These are phyloP conservation scores for Chaetura pelagica DNA, from an alignment of 2,113 vertebrate genomes.

Conservation along the genomic window DNA sequence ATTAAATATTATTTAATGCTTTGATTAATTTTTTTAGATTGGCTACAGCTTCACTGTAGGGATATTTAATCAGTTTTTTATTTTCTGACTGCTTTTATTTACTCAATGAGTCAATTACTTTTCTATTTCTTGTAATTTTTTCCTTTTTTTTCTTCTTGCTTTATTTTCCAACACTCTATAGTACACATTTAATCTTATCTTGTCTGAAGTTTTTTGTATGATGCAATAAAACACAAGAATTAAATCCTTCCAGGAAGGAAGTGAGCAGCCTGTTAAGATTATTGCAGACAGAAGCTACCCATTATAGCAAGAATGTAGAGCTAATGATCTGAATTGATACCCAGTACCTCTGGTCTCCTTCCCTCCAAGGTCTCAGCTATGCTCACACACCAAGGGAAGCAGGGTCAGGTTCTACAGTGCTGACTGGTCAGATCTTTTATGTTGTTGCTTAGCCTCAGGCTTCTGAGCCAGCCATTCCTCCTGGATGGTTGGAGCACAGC, in stretches of 20 bases:
- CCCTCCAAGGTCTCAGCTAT: neutral
- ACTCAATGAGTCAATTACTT: neutral
- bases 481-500: neutral
- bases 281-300: neutral
- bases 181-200: no score
- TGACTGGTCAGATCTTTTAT: neutral
- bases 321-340: neutral
- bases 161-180: neutral
- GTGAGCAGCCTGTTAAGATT: neutral
- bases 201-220: neutral
- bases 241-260: neutral
- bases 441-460: neutral
- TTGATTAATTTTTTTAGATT: neutral
- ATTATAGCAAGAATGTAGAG: neutral
- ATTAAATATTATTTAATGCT: neutral
- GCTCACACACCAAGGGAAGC: neutral
- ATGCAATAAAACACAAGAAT: neutral
- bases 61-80: neutral
- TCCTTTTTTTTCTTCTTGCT: neutral
- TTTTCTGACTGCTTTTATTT: neutral
- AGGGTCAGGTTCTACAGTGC: neutral
- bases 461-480: fast-evolving
- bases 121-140: neutral
- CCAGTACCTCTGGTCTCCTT: neutral
- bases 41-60: neutral